A percentile compares a stretch with the other conserved stretches of the same genome.
phyloP scores from a whole-genome alignment of 2,888 invertebrate species.

The Rotaria socialis region DNA sequence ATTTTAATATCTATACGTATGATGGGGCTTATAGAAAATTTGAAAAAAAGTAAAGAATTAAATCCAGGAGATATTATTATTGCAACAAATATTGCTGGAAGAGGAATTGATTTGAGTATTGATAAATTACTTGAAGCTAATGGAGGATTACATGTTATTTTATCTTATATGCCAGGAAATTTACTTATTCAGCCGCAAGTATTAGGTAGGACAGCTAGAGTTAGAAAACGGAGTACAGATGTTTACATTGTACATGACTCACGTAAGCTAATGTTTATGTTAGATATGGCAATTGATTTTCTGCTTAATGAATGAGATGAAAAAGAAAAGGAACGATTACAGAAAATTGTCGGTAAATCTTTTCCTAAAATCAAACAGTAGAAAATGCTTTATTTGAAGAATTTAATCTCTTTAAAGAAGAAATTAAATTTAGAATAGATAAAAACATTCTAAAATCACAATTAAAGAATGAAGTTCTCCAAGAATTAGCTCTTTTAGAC shows the following conservation, averaged over 20 bases:
- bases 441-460: no score
- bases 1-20: not conserved
- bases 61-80: constrained; percentile 47
- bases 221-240: constrained; percentile 47
- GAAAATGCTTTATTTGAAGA: no score
- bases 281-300: constrained; percentile 30
- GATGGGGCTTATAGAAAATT: not conserved
- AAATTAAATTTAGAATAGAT: no score
- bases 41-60: constrained; percentile 32
- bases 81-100: constrained; percentile 48
- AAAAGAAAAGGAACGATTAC: no score
- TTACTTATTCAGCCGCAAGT: constrained; percentile 42
- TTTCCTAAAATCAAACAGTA: no score
- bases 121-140: constrained; percentile 40
- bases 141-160: constrained; percentile 48
- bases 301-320: not conserved
- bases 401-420: no score
- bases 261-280: not conserved
- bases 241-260: not conserved
- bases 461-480: no score
- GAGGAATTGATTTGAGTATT: constrained; percentile 48
- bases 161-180: constrained; percentile 48
- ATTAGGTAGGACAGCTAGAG: constrained; percentile 8
- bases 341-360: no score
- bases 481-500: no score